phyloP scores from a whole-genome alignment of 2,113 vertebrate species.

The Macquaria ambigua region DNA sequence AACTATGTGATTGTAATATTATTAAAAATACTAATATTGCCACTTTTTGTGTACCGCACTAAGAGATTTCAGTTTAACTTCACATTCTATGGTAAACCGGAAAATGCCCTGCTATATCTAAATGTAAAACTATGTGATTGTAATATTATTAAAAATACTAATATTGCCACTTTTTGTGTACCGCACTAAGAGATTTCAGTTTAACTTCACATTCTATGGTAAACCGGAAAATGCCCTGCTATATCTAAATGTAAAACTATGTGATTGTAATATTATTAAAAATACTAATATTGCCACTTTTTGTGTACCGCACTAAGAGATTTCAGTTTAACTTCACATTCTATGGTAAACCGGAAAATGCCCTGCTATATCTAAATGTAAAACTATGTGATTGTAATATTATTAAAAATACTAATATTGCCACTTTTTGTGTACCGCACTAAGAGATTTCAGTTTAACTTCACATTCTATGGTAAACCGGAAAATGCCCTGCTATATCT shows the following conservation, averaged over 20 bases:
- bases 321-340: too few species aligned
- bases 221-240: neutral
- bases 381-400: neutral
- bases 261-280: neutral
- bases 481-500: neutral
- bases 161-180: neutral
- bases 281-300: neutral
- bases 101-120: neutral
- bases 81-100: too few species aligned
- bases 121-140: neutral
- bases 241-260: neutral
- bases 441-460: too few species aligned
- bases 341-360: neutral
- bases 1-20: neutral
- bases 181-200: too few species aligned
- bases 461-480: too few species aligned
- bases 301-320: neutral
- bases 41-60: neutral
- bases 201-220: too few species aligned
- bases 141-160: neutral
- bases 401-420: neutral
- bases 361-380: neutral
- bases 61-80: too few species aligned
- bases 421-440: neutral
- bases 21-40: neutral